Evolutionary conservation across 2,797 vertebrate genomes (phyloP).

Genomic region (Choloepus didactylus): DNA sequence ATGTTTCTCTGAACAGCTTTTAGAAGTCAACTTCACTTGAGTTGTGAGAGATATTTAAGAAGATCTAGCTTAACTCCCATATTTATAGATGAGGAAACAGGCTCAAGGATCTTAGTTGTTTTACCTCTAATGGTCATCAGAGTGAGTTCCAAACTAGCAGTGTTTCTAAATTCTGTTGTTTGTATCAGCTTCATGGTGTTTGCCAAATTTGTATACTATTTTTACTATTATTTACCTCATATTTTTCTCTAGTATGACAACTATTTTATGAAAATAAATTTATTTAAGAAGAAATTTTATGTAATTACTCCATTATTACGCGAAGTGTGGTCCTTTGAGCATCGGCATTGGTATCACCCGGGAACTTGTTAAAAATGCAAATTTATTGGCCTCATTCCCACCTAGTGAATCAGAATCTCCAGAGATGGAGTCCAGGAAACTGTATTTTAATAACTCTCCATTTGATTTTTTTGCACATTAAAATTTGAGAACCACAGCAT

Average conservation of each 20-base stretch:
- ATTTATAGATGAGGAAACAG: neutral
- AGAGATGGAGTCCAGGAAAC: neutral
- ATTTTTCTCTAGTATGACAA: neutral
- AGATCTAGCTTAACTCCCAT: neutral
- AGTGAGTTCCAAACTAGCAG: neutral
- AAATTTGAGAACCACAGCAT: neutral
- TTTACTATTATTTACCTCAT: neutral
- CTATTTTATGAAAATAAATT: conserved; percentile 6
- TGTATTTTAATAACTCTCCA: neutral
- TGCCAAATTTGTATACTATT: neutral
- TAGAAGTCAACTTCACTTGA: neutral
- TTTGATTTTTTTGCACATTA: neutral
- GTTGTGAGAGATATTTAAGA: neutral
- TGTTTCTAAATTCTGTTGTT: neutral
- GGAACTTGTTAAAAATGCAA: no score
- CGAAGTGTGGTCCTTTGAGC: neutral
- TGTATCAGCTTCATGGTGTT: neutral
- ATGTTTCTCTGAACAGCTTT: neutral
- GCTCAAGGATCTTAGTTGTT: neutral
- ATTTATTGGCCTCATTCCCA: no score
- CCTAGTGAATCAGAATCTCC: no score
- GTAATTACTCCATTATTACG: neutral
- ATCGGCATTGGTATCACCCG: no score
- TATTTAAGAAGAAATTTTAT: neutral
- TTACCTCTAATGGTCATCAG: neutral